phyloP scores from a whole-genome alignment of 1,140 invertebrate genomes.

The Aphis craccivora region DNA sequence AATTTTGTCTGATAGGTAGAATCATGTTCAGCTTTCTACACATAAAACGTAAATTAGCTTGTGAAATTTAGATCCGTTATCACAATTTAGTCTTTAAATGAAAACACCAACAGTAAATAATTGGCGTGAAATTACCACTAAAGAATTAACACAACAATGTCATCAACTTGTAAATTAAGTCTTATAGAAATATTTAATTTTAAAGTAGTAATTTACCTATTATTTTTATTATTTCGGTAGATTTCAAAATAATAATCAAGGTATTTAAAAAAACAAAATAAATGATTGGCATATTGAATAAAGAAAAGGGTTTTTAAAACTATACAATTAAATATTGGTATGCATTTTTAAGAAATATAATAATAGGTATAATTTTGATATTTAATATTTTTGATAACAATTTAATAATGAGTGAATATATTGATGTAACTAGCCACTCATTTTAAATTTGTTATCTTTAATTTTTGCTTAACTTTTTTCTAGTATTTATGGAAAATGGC shows the following conservation, averaged over 20 bases:
- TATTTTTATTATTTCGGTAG: neutral
- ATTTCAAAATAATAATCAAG: neutral
- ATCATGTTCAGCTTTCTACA: slow-evolving; percentile 46
- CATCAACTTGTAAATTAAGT: neutral
- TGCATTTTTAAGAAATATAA: neutral
- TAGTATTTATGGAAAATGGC: too few species aligned
- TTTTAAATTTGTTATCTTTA: neutral
- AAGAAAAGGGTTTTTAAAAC: neutral
- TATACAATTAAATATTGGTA: neutral
- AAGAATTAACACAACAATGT: neutral
- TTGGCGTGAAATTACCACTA: neutral
- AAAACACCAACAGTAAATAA: slow-evolving; percentile 1
- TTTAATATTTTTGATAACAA: slow-evolving; percentile 11
- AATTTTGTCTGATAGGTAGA: neutral
- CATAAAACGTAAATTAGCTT: slow-evolving; percentile 31
- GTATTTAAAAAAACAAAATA: too few species aligned
- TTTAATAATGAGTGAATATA: neutral
- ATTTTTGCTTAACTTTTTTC: neutral
- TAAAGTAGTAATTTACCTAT: neutral
- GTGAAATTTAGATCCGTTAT: slow-evolving; percentile 21
- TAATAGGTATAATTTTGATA: neutral
- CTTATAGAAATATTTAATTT: neutral
- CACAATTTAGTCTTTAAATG: neutral
- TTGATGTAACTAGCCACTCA: neutral
- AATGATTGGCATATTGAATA: too few species aligned